These are phyloP conservation scores for Polyommatus icarus DNA, from an alignment of 2,888 invertebrate species.

Conservation along the genomic window DNA sequence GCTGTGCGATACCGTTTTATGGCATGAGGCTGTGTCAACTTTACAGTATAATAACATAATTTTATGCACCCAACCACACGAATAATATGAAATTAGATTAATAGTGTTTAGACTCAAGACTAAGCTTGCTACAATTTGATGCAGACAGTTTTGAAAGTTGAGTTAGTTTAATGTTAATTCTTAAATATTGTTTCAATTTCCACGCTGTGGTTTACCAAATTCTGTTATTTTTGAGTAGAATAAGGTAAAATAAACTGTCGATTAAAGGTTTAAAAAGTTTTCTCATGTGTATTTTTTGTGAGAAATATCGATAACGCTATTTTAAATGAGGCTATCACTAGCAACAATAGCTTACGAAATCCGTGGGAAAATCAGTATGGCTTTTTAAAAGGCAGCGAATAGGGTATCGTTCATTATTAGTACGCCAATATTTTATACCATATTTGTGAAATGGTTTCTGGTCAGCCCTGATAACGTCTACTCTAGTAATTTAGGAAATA, in stretches of 20 bases:
- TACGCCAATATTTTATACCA: conserved; percentile 50
- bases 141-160: neutral
- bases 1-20: conserved; percentile 11
- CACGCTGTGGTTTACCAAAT: too few species aligned
- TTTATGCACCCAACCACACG: conserved; percentile 2
- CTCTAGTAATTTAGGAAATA: conserved; percentile 8
- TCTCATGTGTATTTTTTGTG: neutral
- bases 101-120: neutral
- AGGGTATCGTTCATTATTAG: conserved; percentile 56
- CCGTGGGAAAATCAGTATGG: conserved; percentile 69
- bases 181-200: too few species aligned
- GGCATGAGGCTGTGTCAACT: conserved; percentile 7
- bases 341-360: conserved; percentile 55
- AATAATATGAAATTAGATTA: conserved; percentile 11
- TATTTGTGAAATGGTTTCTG: conserved; percentile 44
- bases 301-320: conserved; percentile 53
- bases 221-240: too few species aligned
- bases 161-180: too few species aligned
- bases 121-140: neutral
- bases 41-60: conserved; percentile 13
- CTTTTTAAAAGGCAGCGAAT: conserved; percentile 64
- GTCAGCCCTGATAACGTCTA: conserved; percentile 24
- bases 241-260: too few species aligned
- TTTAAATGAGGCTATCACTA: conserved; percentile 50
- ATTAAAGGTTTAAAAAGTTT: too few species aligned